Base-by-base conservation (phyloP, 2,113 vertebrate species). In the Dicentrarchus labrax region DNA sequence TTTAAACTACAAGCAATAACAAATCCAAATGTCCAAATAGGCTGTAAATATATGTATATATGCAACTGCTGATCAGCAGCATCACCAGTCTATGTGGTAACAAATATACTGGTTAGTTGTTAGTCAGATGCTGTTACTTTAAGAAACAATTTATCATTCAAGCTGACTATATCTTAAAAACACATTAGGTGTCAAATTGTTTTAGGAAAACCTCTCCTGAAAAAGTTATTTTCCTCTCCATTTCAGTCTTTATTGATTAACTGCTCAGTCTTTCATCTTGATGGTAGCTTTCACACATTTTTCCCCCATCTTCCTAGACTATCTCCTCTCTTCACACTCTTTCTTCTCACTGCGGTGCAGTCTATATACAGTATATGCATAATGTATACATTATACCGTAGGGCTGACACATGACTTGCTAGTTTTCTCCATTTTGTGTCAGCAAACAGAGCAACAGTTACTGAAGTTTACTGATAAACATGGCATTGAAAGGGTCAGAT, bases 181-280 rank as follows among this genome's bases (percentile, higher is more conserved):
- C 36, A 71, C 51, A 75, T 21, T 22, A 12, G 48, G 21, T 64
- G 19, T 59, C 19, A 51, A 78, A 11, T 51, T 76, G n/a, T 36
- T 70, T 62, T 5, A 45, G 8, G 43, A 56, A 54, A 54, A 54
- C 2, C 8, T 19, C 1, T 16, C 1, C 24, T 22, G 22, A 22
- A 57, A 12, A 57, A 24, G 6, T 30, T 22, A 54, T 9, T n/a
- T 13, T 56, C 12, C 57, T 16, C 3, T 5, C 17, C 16, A 36
- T 36, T 60, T 36, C 24, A 60, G 12, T 24, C 24, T 17, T 60
- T 8, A 60, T 60, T 60, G 30, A 60, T 60, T 36, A 60, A 60
- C 24, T 16, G 57, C 30, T 60, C 57, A 17, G 57, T 36, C 57
- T 60, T 60, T 60, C 15, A 60, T 36, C 15, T 24, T 57, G 56